Evolutionary conservation across 2,797 vertebrate genomes (phyloP), one percentile per base, ranked within the genome.

Genomic region (Phylloscopus collybita): DNA sequence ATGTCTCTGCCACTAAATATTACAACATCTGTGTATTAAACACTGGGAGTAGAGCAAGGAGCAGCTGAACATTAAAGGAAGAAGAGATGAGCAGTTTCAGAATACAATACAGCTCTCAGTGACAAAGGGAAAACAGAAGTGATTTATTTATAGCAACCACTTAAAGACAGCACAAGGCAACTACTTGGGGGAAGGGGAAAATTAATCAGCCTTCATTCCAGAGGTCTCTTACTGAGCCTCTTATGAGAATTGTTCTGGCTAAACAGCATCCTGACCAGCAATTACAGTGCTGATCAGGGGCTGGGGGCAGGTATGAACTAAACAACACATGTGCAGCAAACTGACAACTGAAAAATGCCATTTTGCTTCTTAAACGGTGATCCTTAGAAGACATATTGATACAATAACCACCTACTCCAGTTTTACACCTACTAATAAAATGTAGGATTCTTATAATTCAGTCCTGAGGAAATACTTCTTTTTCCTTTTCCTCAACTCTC

Each of bases 101-200:
- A 91, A 96, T 90, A 96, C 45, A 91, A 92, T 32, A 82, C 44
- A 79, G 94, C 94, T 97, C 88, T 95, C 87, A 79, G 95, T 94
- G 96, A 98, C 97, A 97, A 97, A 96, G 78, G 93, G 90, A 96
- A 95, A 96, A 95, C 96, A 97, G 93, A 96, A 96, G 89, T 95
- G 53, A 95, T 97, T 97, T 97, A 97, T 98, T 97, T 98, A 97
- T 96, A 97, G 97, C 88, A 96, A 74, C 94, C 96, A 96, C 95
- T 97, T 97, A 95, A 98, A 97, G 95, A 96, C 92, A 95, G 96
- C 88, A 95, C 94, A 96, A 93, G 90, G 82, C 95, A 97, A 91
- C 97, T 96, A 92, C 93, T 96, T 80, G 72, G 88, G 70, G 82
- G 72, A 95, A 93, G 95, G 76, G 87, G 80, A 91, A 95, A 92